Evolutionary conservation across 2,113 vertebrate species (phyloP), one percentile per base, ranked within the genome.

Genomic region (Puntigrus tetrazona): DNA sequence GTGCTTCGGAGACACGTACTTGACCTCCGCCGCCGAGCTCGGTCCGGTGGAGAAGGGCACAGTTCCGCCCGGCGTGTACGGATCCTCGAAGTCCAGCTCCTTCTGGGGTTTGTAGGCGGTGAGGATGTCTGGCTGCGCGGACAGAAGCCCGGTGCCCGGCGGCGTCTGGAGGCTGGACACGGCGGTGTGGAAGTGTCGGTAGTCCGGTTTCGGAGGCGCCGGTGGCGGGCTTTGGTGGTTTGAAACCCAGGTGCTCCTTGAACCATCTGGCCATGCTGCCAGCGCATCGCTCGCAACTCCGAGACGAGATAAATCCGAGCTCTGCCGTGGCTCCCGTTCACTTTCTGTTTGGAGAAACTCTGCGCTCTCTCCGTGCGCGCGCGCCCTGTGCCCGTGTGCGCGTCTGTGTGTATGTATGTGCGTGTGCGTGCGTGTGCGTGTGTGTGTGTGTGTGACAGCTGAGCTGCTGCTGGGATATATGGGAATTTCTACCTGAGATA

Each of bases 1-100:
- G 92, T 98, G 96, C 57, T 97, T 96, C 5, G 97, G 97, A 1
- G 97, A 98, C 86, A 96, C 95, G 82, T 96, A 97, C 88, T 96
- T 97, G 82, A 94, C 92, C 79, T 96, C 95, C 89, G 95, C 92
- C 11, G 87, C 86, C 31, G 93, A 86, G 87, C 91, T 93, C 70
- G 93, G 85, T 16, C 89, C 91, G 31, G 93, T 86, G 41, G 92
- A 90, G n/a, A 94, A 94, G 10, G 93, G 88, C 75, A 94, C 89
- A 52, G 91, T 94, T 81, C 94, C 93, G 57, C 92, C 92, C 52
- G 94, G 92, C 22, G 94, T 95, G 93, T 98, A 97, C 69, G 97
- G 97, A 89, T 98, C 97, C 91, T 98, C 97, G 93, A 98, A 98
- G 95, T 98, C 97, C 88, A 96, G 94, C 78, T 97, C 96, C 86